Conservation (phyloP, 2,888 invertebrate species). For the Trissolcus brochymenae region DNA sequence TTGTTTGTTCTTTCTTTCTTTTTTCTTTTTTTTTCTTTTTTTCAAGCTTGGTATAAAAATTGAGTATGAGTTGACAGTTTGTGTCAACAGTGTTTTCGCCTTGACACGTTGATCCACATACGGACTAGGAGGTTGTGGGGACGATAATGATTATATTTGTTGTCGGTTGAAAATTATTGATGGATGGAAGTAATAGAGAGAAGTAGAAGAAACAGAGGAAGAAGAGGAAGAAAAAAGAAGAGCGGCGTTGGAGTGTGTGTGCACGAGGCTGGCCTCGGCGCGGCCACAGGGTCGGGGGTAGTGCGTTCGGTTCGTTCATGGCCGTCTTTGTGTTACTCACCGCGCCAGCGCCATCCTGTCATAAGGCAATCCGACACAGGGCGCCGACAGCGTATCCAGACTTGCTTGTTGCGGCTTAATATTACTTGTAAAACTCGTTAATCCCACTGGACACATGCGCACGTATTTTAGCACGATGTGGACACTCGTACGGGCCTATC, state of each 20-base stretch:
- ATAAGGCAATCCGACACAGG: slow-evolving; percentile 80
- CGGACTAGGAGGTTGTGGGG: neutral
- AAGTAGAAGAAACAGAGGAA: too few relatives aligned
- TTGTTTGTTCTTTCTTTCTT: neutral
- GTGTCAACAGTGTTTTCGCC: slow-evolving; percentile 4
- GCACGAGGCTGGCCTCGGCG: slow-evolving; percentile 27
- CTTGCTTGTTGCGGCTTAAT: slow-evolving; percentile 72
- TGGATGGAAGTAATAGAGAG: neutral
- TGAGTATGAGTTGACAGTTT: neutral
- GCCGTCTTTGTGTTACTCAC: slow-evolving; percentile 75
- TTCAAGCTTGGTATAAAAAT: slow-evolving; percentile 9
- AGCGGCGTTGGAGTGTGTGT: slow-evolving; percentile 7
- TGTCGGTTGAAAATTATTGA: neutral
- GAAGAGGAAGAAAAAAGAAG: neutral
- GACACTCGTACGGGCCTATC: slow-evolving; percentile 66
- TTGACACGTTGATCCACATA: slow-evolving; percentile 45
- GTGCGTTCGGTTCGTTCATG: slow-evolving; percentile 41
- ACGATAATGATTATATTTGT: slow-evolving; percentile 5
- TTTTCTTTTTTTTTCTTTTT: neutral
- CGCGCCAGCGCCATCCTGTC: slow-evolving; percentile 84
- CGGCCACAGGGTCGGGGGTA: slow-evolving; percentile 14
- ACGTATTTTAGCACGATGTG: slow-evolving; percentile 64
- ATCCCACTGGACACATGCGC: slow-evolving; percentile 76
- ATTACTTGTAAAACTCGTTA: slow-evolving; percentile 71
- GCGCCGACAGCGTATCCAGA: slow-evolving; percentile 79